phyloP scores from a whole-genome alignment of 2,113 vertebrate genomes.

The Lynx canadensis region DNA sequence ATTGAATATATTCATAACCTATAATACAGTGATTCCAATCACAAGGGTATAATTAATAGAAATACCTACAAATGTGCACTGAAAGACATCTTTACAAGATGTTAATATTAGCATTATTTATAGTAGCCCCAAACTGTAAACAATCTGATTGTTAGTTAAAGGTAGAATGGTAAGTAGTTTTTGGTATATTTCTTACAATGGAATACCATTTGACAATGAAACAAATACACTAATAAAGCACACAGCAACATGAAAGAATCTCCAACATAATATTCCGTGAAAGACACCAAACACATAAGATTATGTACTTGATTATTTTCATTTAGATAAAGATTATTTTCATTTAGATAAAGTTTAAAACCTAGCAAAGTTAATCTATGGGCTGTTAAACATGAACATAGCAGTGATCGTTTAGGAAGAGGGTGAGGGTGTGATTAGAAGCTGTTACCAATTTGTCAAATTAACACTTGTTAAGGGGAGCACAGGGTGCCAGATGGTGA shows the following conservation, averaged over 20 bases:
- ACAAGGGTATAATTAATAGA: not conserved
- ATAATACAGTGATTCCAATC: not conserved
- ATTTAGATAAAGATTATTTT: not conserved
- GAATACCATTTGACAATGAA: not conserved
- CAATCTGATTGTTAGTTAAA: not conserved
- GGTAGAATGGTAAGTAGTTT: not conserved
- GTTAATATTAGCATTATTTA: not conserved
- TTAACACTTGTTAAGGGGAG: not conserved
- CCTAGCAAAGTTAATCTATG: not conserved
- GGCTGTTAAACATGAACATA: not conserved
- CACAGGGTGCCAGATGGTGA: not conserved
- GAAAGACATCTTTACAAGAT: not conserved
- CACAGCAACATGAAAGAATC: not conserved
- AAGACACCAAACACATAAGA: not conserved
- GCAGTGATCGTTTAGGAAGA: not conserved
- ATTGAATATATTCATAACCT: not conserved
- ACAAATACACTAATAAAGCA: not conserved
- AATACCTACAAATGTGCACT: not conserved
- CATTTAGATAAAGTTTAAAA: not conserved
- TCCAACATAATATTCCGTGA: not conserved
- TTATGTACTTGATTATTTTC: not conserved
- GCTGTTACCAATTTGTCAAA: not conserved
- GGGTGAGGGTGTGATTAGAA: not conserved
- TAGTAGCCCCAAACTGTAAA: not conserved
- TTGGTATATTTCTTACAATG: not conserved